Percentiles rank a stretch among this genome's conserved stretches.
phyloP scores from a whole-genome alignment of 2,113 vertebrate genomes.

The Helogale parvula region DNA sequence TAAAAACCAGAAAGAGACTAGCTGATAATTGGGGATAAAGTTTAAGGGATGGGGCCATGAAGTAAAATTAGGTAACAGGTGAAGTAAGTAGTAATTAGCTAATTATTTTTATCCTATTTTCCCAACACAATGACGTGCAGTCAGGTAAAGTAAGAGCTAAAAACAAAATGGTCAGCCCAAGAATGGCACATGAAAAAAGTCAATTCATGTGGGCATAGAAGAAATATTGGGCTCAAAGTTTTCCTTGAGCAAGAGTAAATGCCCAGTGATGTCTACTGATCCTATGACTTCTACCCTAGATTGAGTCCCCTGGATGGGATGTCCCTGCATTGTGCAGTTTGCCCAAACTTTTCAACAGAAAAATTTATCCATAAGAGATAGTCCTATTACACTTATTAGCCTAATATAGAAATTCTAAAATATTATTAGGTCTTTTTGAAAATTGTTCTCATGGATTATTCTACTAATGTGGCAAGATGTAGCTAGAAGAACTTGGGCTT shows the following conservation, averaged over 20 bases:
- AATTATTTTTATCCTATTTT: not conserved
- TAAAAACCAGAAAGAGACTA: not conserved
- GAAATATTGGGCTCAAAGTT: not conserved
- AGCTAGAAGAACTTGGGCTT: not conserved
- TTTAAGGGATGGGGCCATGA: not conserved
- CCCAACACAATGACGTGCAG: not conserved
- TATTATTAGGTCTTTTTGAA: not conserved
- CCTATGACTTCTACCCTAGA: not conserved
- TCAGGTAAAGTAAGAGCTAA: not conserved
- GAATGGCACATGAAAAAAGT: not conserved
- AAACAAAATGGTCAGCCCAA: not conserved
- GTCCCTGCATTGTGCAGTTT: rapidly evolving
- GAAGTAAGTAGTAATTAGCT: not conserved
- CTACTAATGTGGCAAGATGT: not conserved
- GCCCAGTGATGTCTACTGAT: not conserved
- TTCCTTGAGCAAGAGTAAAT: not conserved
- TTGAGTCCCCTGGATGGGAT: not conserved
- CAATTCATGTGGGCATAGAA: not conserved
- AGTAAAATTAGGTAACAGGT: not conserved
- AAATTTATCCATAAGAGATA: not conserved
- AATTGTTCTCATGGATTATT: not conserved
- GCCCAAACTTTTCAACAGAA: not conserved
- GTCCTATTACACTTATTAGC: not conserved
- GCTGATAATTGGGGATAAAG: not conserved
- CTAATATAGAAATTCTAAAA: not conserved